Evolutionary conservation across 2,888 invertebrate genomes (phyloP).

Genomic region (Arrhopalites spinosus): DNA sequence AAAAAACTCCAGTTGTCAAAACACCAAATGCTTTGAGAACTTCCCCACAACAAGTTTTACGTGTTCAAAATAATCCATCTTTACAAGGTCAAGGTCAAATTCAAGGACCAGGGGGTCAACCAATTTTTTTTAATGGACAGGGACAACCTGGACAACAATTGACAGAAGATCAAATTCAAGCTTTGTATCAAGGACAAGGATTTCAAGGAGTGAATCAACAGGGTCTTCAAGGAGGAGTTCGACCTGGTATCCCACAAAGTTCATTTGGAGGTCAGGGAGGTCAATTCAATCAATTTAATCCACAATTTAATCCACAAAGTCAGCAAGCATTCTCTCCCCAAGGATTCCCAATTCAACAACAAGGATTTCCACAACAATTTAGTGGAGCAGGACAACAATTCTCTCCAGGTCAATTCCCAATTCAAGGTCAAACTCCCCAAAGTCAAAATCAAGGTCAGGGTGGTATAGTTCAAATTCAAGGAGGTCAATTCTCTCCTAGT

Average conservation of each 20-base stretch:
- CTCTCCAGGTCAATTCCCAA: neutral
- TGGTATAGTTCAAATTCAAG: neutral
- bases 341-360: conserved; percentile 13
- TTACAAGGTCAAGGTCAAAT: conserved; percentile 17
- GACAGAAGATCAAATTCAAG: conserved; percentile 19
- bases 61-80: neutral
- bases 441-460: neutral
- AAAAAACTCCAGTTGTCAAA: neutral
- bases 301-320: neutral
- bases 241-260: too few species aligned
- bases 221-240: neutral
- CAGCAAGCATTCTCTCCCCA: conserved; percentile 19
- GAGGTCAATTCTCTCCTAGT: neutral
- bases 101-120: conserved; percentile 21
- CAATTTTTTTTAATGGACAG: conserved; percentile 6
- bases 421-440: neutral
- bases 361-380: neutral
- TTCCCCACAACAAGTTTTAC: neutral
- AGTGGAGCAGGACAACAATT: neutral
- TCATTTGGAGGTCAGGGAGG: too few species aligned
- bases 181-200: conserved; percentile 1
- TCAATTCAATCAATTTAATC: neutral
- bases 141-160: neutral
- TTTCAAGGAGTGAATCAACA: neutral
- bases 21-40: neutral